These are phyloP conservation scores for Pomatostomus ruficeps DNA, from an alignment of 2,113 vertebrate genomes.

Conservation along the genomic window DNA sequence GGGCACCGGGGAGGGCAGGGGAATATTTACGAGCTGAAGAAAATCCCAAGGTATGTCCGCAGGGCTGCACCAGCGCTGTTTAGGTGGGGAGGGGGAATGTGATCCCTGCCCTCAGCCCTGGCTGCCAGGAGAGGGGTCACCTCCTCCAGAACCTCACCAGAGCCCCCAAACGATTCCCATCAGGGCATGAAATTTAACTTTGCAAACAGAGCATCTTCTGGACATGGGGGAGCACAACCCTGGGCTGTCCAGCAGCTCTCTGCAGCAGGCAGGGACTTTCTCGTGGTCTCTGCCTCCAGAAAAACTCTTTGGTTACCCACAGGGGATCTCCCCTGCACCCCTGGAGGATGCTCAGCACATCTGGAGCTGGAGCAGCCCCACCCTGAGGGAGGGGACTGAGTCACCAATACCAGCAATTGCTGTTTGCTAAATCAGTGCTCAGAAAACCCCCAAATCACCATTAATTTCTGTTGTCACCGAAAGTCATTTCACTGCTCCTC, in stretches of 20 bases:
- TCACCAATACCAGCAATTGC: not conserved
- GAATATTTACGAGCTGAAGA: not conserved
- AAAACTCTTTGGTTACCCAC: not conserved
- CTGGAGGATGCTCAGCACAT: not conserved
- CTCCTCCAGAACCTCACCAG: not conserved
- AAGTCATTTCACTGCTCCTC: not conserved
- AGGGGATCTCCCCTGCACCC: not conserved
- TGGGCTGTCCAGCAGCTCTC: not conserved
- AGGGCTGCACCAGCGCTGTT: not conserved
- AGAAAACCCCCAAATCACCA: not conserved
- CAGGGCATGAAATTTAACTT: fast-evolving
- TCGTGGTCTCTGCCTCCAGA: not conserved
- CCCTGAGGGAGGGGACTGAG: fast-evolving
- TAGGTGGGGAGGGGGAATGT: not conserved
- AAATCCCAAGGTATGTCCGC: not conserved
- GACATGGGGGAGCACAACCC: not conserved
- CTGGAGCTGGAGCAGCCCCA: not conserved
- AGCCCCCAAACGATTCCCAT: not conserved
- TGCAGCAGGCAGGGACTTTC: not conserved
- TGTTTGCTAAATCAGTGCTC: not conserved
- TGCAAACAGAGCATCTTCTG: not conserved
- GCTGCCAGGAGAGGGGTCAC: not conserved
- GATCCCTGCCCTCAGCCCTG: not conserved
- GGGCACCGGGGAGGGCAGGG: not conserved
- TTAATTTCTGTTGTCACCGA: not conserved